Evolutionary conservation across 1,140 invertebrate genomes (phyloP).

Genomic region (Oncopodura yosiiana): DNA sequence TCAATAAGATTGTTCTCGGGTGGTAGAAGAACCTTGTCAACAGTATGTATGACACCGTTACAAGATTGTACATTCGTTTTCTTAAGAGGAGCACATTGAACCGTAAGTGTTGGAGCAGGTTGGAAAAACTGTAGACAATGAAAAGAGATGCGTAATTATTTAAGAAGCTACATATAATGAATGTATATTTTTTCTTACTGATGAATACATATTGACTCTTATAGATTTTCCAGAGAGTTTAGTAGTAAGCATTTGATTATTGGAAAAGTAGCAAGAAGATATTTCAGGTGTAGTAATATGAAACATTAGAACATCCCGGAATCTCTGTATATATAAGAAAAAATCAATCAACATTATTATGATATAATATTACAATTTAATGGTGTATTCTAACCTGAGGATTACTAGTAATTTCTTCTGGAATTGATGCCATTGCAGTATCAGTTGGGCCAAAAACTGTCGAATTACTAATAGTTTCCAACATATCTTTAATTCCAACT

Average conservation of each 20-base stretch:
- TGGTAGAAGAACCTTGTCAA: slow-evolving; percentile 47
- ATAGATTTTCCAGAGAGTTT: slow-evolving; percentile 43
- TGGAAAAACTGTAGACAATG: slow-evolving; percentile 10
- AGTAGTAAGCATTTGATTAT: slow-evolving; percentile 46
- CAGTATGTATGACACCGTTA: slow-evolving; percentile 50
- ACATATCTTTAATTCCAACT: slow-evolving; percentile 40
- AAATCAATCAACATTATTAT: slow-evolving; percentile 36
- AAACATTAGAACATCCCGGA: slow-evolving; percentile 48
- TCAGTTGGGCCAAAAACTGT: slow-evolving; percentile 49
- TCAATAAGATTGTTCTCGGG: slow-evolving; percentile 44
- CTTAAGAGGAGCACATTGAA: slow-evolving; percentile 52
- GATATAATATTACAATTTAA: neutral
- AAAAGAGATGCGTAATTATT: neutral
- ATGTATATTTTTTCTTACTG: slow-evolving; percentile 37
- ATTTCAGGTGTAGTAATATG: slow-evolving; percentile 47
- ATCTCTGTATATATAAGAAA: slow-evolving; percentile 39
- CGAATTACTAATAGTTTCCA: slow-evolving; percentile 42
- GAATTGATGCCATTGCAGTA: slow-evolving; percentile 39
- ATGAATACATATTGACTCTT: slow-evolving; percentile 50
- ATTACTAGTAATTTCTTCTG: slow-evolving; percentile 6
- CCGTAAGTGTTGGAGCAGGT: slow-evolving; percentile 47
- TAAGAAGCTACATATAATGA: slow-evolving; percentile 10
- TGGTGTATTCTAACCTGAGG: neutral
- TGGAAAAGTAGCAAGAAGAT: slow-evolving; percentile 40
- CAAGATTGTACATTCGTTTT: slow-evolving; percentile 52